Conservation (phyloP, 2,888 invertebrate species). For the Smittia sp. region DNA sequence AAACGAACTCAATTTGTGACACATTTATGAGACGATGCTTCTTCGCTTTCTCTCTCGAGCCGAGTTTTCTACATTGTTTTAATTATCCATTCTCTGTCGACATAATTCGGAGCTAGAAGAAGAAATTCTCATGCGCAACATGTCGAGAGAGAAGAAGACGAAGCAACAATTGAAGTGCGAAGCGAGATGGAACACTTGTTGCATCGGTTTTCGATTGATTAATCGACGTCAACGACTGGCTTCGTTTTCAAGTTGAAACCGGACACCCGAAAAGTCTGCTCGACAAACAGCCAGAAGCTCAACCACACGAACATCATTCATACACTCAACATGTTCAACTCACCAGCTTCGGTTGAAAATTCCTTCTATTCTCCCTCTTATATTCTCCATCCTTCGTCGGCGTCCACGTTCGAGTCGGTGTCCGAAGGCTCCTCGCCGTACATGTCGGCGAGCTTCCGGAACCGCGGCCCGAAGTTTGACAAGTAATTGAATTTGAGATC, state of each 20-base stretch:
- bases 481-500: slow-evolving; percentile 92
- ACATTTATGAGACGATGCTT: slow-evolving; percentile 20
- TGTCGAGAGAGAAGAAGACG: slow-evolving; percentile 5
- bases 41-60: background rate
- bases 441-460: slow-evolving; percentile 91
- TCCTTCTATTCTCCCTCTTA: slow-evolving; percentile 43
- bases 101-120: background rate
- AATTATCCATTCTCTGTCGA: slow-evolving; percentile 12
- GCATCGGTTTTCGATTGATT: slow-evolving; percentile 27
- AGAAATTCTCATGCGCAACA: slow-evolving; percentile 12
- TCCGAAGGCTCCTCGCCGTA: slow-evolving; percentile 87
- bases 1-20: slow-evolving; percentile 12
- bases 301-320: slow-evolving; percentile 26
- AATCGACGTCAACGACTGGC: background rate
- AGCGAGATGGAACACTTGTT: slow-evolving; percentile 40
- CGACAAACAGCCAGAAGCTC: slow-evolving; percentile 2
- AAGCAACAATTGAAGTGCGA: slow-evolving; percentile 35
- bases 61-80: slow-evolving; percentile 17
- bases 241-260: background rate
- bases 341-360: slow-evolving; percentile 39
- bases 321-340: slow-evolving; percentile 24
- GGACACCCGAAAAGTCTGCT: background rate
- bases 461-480: slow-evolving; percentile 93
- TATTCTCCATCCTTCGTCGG: slow-evolving; percentile 77
- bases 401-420: slow-evolving; percentile 73